These are phyloP conservation scores for Phalloptychus januarius DNA, from an alignment of 2,797 vertebrate genomes.

Conservation along the genomic window DNA sequence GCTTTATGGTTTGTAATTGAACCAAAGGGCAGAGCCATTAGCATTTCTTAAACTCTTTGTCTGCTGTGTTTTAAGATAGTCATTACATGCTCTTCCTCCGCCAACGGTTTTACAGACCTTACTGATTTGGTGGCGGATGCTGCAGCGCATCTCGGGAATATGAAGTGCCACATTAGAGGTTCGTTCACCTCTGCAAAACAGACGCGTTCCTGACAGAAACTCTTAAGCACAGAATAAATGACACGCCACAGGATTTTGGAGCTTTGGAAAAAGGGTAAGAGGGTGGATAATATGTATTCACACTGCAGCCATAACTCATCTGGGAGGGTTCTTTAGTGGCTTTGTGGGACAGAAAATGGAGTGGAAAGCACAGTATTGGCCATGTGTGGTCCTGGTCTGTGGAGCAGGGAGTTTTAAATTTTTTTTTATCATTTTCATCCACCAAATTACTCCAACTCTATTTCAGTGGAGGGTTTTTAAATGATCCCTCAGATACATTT, in stretches of 20 bases:
- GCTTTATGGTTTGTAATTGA: background rate
- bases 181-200: slow-evolving; percentile 54
- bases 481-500: slow-evolving; percentile 34
- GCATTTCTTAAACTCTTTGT: background rate
- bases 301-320: slow-evolving; percentile 40
- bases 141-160: slow-evolving; percentile 37
- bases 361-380: background rate
- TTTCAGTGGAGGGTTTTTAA: slow-evolving; percentile 29
- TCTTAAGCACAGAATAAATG: slow-evolving; percentile 55
- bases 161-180: slow-evolving; percentile 54
- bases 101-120: slow-evolving; percentile 45
- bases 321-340: slow-evolving; percentile 15
- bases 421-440: background rate
- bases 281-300: slow-evolving; percentile 61
- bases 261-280: slow-evolving; percentile 27
- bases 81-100: slow-evolving; percentile 50
- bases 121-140: slow-evolving; percentile 56
- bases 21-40: slow-evolving; percentile 10
- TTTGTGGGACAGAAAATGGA: background rate
- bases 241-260: slow-evolving; percentile 20
- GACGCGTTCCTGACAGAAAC: slow-evolving; percentile 43
- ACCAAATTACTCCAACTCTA: slow-evolving; percentile 8
- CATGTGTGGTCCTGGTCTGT: background rate
- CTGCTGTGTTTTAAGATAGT: slow-evolving; percentile 25
- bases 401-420: background rate